Percentiles rank a stretch among this genome's conserved stretches.
Evolutionary conservation across 2,888 invertebrate species (phyloP).

Genomic region (Andrena camellia): DNA sequence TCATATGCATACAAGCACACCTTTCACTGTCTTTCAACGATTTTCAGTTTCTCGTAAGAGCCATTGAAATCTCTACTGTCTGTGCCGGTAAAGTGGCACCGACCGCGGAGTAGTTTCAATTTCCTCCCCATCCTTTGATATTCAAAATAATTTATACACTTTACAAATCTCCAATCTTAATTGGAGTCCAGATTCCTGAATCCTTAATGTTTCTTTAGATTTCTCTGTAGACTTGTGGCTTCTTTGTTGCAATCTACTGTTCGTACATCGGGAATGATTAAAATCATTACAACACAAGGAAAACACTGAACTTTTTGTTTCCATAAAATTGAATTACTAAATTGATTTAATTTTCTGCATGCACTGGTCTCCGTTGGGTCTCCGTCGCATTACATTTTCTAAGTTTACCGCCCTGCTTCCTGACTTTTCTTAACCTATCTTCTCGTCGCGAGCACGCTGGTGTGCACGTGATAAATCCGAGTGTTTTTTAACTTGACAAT

Average conservation of each 20-base stretch:
- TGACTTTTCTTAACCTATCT: constrained; percentile 43
- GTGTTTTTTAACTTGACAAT: background rate
- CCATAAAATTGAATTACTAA: background rate
- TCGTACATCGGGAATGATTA: background rate
- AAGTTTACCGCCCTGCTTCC: constrained; percentile 32
- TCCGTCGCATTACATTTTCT: background rate
- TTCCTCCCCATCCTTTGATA: background rate
- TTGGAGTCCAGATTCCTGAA: background rate
- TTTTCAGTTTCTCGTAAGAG: constrained; percentile 48
- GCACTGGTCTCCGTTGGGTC: background rate
- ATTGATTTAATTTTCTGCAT: background rate
- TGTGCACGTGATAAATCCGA: constrained; percentile 37
- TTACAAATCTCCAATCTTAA: background rate
- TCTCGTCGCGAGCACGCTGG: background rate
- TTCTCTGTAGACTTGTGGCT: too few species aligned
- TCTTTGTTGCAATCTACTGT: background rate
- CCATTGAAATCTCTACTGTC: constrained; percentile 25
- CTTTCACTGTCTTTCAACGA: constrained; percentile 55
- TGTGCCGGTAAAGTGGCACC: background rate
- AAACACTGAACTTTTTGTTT: background rate
- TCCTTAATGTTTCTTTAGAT: background rate
- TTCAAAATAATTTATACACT: background rate
- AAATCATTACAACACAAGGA: background rate
- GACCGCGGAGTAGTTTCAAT: background rate
- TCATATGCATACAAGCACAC: constrained; percentile 67